Base-by-base conservation (phyloP, 2,888 invertebrate genomes). In the Frankliniella fusca region DNA sequence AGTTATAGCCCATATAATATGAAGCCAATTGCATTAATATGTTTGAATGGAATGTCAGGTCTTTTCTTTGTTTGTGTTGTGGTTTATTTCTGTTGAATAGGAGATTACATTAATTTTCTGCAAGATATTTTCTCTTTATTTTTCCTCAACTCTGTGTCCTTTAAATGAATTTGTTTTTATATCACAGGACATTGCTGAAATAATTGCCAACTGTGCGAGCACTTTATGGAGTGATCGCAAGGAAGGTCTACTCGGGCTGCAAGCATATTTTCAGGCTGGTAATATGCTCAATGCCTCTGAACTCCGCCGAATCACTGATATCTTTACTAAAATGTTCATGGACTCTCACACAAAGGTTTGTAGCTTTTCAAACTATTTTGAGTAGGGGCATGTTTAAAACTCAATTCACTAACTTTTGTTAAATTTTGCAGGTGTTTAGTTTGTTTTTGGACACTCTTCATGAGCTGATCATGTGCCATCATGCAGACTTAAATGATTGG, bases 291-390 rank as follows among this genome's bases (percentile, higher is more conserved):
- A 91, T 0, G 91, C 92, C 8, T 90, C 91, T 0, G 95, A 97
- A 86, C 90, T 97, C 83, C 92, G 94, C 84, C 93, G 94, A 84
- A 92, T 97, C n/a, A 95, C 97, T 0, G 98, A 98, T 86, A 94
- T 97, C 84, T 95, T 98, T 87, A 95, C 96, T 84, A 95, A 96
- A 90, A 97, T 98, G 96, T 98, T 99, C 88, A 97, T 97, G 91
- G 98, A 99, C 89, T 95, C 97, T 3, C 96, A 98, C 89, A 92
- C 97, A 86, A 95, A 96, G 90, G 90, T 90, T 86, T 83, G 82
- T 48, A 50, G 20, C 80, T 61, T 27, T 23, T 65, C 38, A 38
- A 38, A 5, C 2, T 5, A 38, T 5, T 38, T 38, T 38, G 38
- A 38, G 0, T 80, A 10, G 12, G 38, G 7, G 15, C 49, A 12